A percentile compares a stretch with the other conserved stretches of the same genome.
Conservation (phyloP, 1,140 invertebrate genomes). For the Scylla paramamosain region DNA sequence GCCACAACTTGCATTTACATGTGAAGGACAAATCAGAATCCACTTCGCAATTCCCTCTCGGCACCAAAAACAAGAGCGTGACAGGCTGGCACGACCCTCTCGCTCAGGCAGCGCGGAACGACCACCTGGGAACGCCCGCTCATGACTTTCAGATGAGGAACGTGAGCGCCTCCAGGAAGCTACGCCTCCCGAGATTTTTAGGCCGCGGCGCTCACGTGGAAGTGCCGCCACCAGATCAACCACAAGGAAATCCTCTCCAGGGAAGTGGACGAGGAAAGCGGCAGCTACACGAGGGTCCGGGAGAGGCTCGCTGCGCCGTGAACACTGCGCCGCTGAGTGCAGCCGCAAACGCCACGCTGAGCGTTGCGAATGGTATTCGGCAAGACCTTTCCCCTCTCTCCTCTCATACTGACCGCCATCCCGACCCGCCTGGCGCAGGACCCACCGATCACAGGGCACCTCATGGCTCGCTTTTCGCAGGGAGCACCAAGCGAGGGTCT, state of each 20-base stretch:
- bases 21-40: neutral
- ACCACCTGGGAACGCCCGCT: neutral
- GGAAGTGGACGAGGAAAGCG: too few species aligned
- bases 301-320: neutral
- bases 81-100: too few species aligned
- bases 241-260: neutral
- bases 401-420: neutral
- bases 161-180: neutral
- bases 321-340: neutral
- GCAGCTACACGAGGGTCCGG: neutral
- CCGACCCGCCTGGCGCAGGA: neutral
- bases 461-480: neutral
- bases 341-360: too few species aligned
- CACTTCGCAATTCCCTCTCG: neutral
- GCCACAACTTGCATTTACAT: neutral
- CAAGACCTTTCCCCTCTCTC: neutral
- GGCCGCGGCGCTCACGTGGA: neutral
- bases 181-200: neutral
- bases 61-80: neutral
- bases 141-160: neutral
- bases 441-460: neutral
- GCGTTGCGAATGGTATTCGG: neutral
- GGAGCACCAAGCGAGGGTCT: neutral
- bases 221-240: neutral
- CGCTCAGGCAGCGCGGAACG: neutral